Evolutionary conservation across 2,888 invertebrate genomes (phyloP).

Genomic region (Caenorhabditis macrosperma): DNA sequence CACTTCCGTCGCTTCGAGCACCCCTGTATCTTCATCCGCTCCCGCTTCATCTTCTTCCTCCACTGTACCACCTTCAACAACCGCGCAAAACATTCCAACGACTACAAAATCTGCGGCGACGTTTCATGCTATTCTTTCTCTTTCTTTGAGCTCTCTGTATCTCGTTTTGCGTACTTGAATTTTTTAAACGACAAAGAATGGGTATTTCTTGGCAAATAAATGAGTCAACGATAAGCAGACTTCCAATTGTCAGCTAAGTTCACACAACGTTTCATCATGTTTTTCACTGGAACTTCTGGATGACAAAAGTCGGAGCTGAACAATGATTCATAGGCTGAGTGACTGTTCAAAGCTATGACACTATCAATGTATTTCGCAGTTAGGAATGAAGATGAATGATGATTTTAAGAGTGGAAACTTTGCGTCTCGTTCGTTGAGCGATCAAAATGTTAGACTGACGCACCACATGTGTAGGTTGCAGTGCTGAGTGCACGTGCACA

Average conservation of each 20-base stretch:
- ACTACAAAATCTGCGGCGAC: background rate
- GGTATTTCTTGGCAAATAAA: conserved; percentile 23
- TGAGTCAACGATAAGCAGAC: conserved; percentile 12
- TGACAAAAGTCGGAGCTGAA: too few relatives aligned
- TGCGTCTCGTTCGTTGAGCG: background rate
- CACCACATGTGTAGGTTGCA: background rate
- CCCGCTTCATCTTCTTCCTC: background rate
- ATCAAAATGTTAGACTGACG: background rate
- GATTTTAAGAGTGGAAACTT: background rate
- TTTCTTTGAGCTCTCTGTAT: conserved; percentile 2
- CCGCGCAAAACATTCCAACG: background rate
- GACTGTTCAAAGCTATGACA: too few relatives aligned
- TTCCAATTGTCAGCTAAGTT: background rate
- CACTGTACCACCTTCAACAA: background rate
- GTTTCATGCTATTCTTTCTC: background rate
- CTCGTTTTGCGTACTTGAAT: background rate
- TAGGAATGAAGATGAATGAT: background rate
- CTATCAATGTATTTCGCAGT: background rate
- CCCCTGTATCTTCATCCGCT: background rate
- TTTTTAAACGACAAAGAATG: conserved; percentile 7
- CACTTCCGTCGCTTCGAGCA: background rate
- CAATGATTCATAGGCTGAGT: too few relatives aligned
- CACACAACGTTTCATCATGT: background rate
- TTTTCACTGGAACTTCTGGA: too few relatives aligned
- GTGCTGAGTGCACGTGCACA: background rate